Percentiles rank a stretch among this genome's conserved stretches.
These are phyloP conservation scores for Caenorhabditis wallacei DNA, from an alignment of 2,888 invertebrate species.

Conservation along the genomic window DNA sequence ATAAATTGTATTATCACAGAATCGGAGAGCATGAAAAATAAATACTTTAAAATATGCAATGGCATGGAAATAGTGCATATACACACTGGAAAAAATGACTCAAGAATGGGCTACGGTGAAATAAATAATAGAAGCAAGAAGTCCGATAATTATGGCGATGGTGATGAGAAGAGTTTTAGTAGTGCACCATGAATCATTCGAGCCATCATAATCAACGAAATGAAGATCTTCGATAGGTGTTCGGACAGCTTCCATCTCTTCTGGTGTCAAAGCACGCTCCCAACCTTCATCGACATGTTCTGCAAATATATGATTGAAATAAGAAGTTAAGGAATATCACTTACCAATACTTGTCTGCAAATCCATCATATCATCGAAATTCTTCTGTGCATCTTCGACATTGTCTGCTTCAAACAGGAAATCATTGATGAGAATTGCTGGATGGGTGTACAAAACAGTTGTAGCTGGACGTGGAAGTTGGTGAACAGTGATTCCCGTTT, in stretches of 20 bases:
- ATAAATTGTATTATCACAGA: constrained; percentile 45
- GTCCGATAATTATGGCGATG: constrained; percentile 53
- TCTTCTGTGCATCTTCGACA: constrained; percentile 75
- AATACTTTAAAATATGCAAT: constrained; percentile 42
- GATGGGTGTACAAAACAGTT: constrained; percentile 67
- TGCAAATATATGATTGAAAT: constrained; percentile 3
- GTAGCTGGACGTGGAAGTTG: constrained; percentile 72
- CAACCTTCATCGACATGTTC: constrained; percentile 76
- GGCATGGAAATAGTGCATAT: constrained; percentile 13
- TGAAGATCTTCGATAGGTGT: constrained; percentile 66
- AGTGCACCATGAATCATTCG: constrained; percentile 55
- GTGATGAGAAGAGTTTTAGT: constrained; percentile 63
- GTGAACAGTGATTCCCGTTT: constrained; percentile 62
- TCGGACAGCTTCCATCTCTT: constrained; percentile 71
- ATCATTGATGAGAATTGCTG: constrained; percentile 73
- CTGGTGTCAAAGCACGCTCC: constrained; percentile 70
- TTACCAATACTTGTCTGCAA: constrained; percentile 70
- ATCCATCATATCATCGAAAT: constrained; percentile 74
- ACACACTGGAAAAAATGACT: neutral
- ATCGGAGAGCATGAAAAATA: constrained; percentile 11
- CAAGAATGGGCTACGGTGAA: constrained; percentile 62
- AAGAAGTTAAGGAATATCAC: no score
- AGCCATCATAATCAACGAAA: constrained; percentile 31
- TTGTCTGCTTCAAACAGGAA: constrained; percentile 75
- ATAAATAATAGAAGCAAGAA: constrained; percentile 61